Evolutionary conservation across 2,888 invertebrate genomes (phyloP), one percentile per base, ranked within the genome.

Genomic region (Orthosia gothica): DNA sequence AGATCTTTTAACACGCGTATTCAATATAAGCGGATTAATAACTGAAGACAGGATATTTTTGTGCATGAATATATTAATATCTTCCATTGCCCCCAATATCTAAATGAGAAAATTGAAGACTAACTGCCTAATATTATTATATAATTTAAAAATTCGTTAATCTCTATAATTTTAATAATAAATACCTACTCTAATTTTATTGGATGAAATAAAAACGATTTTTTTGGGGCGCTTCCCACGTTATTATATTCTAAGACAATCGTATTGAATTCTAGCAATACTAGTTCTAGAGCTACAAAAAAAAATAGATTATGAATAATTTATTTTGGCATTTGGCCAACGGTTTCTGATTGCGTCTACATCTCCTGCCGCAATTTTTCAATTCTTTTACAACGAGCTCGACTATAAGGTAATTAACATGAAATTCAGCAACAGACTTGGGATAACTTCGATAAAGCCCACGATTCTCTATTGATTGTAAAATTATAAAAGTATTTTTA

Each of bases 151-250:
- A 50, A 50, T 50, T n/a, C 32, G 20, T 18, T 16, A 12, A 23
- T 77, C 16, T 32, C 45, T 9, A 59, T 59, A 61, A 63, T 70
- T n/a, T 26, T n/a, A 13, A 26, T 70, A 50, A n/a, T 55, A 67
- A 47, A 67, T 49, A 64, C 52, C 52, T 65, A 68, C 59, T 68
- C 2, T 7, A n/a, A 16, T 73, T 64, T 52, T 52, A 79, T 57
- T 80, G 59, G 69, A 55, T 3, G 23, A 55, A 61, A 50, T 58
- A 49, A 54, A 58, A 20, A 55, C 2, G 5, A 23, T 62, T 50
- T 50, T n/a, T 64, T 61, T 50, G 15, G 26, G 12, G 20, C 26
- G 26, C 5, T 77, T 52, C 63, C 32, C 52, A 58, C 40, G 63
- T n/a, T 58, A 45, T 58, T 57, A 62, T 45, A 62, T 47, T 47